Evolutionary conservation across 2,888 invertebrate species (phyloP).

Genomic region (Ceraclea dissimilis): DNA sequence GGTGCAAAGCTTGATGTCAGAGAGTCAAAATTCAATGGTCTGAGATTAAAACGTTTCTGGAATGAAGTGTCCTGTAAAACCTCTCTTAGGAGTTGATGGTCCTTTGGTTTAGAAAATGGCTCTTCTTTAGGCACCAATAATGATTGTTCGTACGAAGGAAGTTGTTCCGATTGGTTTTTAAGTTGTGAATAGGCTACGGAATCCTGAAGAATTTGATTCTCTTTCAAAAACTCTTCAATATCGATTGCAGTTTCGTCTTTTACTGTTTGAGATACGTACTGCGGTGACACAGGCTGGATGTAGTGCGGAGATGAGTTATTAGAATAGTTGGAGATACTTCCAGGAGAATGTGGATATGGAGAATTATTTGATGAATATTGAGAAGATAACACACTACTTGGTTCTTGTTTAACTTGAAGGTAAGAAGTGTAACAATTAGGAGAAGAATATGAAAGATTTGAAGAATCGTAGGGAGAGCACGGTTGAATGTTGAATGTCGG

Average conservation of each 20-base stretch:
- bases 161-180: slow-evolving; percentile 34
- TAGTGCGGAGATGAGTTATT: slow-evolving; percentile 47
- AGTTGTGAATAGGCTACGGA: slow-evolving; percentile 21
- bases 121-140: slow-evolving; percentile 47
- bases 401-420: slow-evolving; percentile 45
- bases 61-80: slow-evolving; percentile 79
- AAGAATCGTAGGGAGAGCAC: slow-evolving; percentile 47
- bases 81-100: slow-evolving; percentile 72
- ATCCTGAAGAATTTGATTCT: slow-evolving; percentile 48
- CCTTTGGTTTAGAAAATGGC: slow-evolving; percentile 46
- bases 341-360: slow-evolving; percentile 50
- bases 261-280: slow-evolving; percentile 31
- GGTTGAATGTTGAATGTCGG: slow-evolving; percentile 52
- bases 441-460: slow-evolving; percentile 34
- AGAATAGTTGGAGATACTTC: slow-evolving; percentile 49
- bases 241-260: slow-evolving; percentile 56
- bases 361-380: slow-evolving; percentile 36
- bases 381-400: slow-evolving; percentile 44
- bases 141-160: slow-evolving; percentile 29
- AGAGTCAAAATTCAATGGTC: slow-evolving; percentile 65
- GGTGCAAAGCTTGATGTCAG: slow-evolving; percentile 45
- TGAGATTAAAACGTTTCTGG: slow-evolving; percentile 75
- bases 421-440: slow-evolving; percentile 28
- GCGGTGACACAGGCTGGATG: slow-evolving; percentile 29
- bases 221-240: slow-evolving; percentile 52